phyloP scores from a whole-genome alignment of 1,140 invertebrate species.

The Oryctes rhinoceros region DNA sequence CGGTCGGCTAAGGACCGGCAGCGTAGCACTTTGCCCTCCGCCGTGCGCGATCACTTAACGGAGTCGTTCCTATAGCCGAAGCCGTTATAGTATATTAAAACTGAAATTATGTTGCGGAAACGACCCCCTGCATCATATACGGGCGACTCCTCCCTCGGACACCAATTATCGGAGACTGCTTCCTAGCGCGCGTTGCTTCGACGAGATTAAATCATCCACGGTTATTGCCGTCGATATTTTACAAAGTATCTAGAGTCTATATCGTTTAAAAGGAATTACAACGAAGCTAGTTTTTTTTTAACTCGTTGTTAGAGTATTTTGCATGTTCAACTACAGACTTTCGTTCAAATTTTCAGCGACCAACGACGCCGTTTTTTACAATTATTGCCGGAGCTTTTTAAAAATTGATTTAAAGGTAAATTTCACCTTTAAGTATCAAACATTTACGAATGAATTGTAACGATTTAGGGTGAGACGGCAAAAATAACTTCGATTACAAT shows the following conservation, averaged over 20 bases:
- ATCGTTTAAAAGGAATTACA: no score
- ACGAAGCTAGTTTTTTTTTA: no score
- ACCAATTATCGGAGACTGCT: conserved; percentile 28
- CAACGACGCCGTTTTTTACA: no score
- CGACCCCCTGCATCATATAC: neutral
- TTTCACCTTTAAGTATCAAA: no score
- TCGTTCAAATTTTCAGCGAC: no score
- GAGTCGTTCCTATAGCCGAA: conserved; percentile 8
- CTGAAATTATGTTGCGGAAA: conserved; percentile 39
- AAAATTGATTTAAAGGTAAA: no score
- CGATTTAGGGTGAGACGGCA: no score
- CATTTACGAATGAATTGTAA: no score
- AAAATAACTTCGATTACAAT: no score
- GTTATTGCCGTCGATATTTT: neutral
- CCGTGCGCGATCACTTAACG: conserved; percentile 26
- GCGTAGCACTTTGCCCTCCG: conserved; percentile 14
- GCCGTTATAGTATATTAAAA: conserved; percentile 35
- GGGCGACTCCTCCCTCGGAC: conserved; percentile 11
- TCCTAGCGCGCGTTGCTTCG: neutral
- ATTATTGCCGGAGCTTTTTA: no score
- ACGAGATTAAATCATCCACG: neutral
- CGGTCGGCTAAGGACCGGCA: neutral
- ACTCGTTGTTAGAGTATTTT: no score
- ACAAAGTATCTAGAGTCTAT: neutral
- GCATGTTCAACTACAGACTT: no score